Percentiles rank a stretch among this genome's conserved stretches.
phyloP scores from a whole-genome alignment of 1,140 invertebrate species.

The Adoxophyes honmai region DNA sequence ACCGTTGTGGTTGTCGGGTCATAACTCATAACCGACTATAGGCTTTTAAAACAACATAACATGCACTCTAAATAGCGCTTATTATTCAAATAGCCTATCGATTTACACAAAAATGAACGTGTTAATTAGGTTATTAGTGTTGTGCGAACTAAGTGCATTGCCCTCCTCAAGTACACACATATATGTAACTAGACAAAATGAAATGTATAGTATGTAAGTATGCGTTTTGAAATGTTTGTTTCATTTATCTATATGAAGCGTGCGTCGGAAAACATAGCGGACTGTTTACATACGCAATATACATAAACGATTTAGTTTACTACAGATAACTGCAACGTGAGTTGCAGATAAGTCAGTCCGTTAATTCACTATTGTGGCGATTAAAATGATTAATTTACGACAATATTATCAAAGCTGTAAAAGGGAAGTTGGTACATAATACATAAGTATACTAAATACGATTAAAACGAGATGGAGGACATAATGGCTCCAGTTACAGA shows the following conservation, averaged over 20 bases:
- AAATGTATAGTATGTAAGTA: neutral
- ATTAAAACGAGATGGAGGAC: too few species aligned
- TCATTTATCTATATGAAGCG: neutral
- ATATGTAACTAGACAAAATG: neutral
- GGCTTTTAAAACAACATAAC: too few species aligned
- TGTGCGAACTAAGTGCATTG: slow-evolving; percentile 8
- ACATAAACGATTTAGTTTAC: neutral
- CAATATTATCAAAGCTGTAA: neutral
- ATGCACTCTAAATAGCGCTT: neutral
- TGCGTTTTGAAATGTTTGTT: slow-evolving; percentile 3
- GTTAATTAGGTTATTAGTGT: neutral
- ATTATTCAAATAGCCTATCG: neutral
- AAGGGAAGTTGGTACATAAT: too few species aligned
- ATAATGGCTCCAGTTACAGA: too few species aligned
- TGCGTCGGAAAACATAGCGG: neutral
- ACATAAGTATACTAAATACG: too few species aligned
- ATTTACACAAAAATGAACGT: slow-evolving; percentile 1
- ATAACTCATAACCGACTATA: too few species aligned
- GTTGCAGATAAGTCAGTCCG: neutral
- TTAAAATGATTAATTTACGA: slow-evolving; percentile 1
- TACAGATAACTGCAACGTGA: neutral
- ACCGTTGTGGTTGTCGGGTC: too few species aligned
- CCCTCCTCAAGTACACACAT: slow-evolving; percentile 3
- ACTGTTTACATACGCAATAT: slow-evolving; percentile 10
- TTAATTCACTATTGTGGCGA: neutral